phyloP scores from a whole-genome alignment of 2,888 invertebrate genomes.

The Bembecia ichneumoniformis region DNA sequence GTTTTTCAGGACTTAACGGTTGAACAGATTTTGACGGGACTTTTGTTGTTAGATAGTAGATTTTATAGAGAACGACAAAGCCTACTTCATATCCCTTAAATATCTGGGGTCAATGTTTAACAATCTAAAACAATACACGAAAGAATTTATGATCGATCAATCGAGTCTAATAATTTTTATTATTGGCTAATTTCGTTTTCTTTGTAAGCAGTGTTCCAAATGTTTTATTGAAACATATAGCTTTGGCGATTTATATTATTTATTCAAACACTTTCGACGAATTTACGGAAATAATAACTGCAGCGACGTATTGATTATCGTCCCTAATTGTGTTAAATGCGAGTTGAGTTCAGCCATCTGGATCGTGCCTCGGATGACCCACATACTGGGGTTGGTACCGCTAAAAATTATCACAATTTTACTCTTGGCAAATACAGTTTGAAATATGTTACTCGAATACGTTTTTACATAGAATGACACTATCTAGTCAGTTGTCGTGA shows the following conservation, averaged over 20 bases:
- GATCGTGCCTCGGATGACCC: conserved; percentile 51
- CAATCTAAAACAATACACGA: too few species aligned
- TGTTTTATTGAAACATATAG: conserved; percentile 39
- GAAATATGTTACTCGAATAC: conserved; percentile 28
- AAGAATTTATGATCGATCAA: too few species aligned
- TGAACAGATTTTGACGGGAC: too few species aligned
- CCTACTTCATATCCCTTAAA: too few species aligned
- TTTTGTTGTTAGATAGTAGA: too few species aligned
- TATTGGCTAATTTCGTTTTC: neutral
- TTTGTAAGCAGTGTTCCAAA: neutral
- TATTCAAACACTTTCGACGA: conserved; percentile 44
- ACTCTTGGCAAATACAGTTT: conserved; percentile 22
- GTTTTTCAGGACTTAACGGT: too few species aligned
- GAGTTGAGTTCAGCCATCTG: conserved; percentile 35
- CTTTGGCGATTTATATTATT: too few species aligned
- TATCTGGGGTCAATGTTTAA: too few species aligned
- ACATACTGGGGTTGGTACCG: conserved; percentile 59
- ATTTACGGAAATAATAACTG: conserved; percentile 20
- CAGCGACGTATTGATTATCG: conserved; percentile 39
- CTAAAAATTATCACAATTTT: conserved; percentile 64
- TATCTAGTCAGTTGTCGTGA: conserved; percentile 39
- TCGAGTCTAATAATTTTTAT: neutral
- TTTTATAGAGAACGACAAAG: too few species aligned
- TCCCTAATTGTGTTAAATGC: conserved; percentile 63
- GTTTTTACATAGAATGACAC: conserved; percentile 28